These are phyloP conservation scores for Cariama cristata DNA, from an alignment of 2,113 vertebrate genomes.

Conservation along the genomic window DNA sequence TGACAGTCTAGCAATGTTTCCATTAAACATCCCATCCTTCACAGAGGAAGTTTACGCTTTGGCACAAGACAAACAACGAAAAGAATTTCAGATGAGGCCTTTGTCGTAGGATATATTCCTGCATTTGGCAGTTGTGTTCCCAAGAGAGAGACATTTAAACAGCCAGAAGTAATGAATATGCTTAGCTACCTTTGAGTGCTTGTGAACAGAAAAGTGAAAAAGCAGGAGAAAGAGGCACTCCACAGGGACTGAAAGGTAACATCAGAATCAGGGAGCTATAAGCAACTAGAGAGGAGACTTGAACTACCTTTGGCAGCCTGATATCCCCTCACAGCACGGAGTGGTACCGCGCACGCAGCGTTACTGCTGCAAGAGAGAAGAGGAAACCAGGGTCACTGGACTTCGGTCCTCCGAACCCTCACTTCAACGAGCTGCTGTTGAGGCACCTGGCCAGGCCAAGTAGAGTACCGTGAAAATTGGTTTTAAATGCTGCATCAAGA, in stretches of 20 bases:
- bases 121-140: constrained; percentile 3
- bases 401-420: not conserved
- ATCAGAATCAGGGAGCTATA: not conserved
- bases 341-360: fast-evolving
- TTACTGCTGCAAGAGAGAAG: not conserved
- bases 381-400: not conserved
- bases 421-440: not conserved
- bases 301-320: not conserved
- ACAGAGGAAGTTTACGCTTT: constrained; percentile 46
- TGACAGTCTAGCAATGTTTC: constrained; percentile 27
- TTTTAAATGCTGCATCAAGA: not conserved
- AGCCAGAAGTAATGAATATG: not conserved
- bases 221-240: not conserved
- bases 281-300: not conserved
- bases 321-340: not conserved
- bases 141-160: not conserved
- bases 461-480: not conserved
- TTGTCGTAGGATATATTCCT: constrained; percentile 7
- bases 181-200: not conserved
- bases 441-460: not conserved
- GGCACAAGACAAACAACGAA: constrained; percentile 39
- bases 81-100: constrained; percentile 51
- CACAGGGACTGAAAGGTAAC: not conserved
- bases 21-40: constrained; percentile 64
- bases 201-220: not conserved